Percentiles rank a stretch among this genome's conserved stretches.
These are phyloP conservation scores for Orestias chungarensis DNA, from an alignment of 2,797 vertebrate species.

Conservation along the genomic window DNA sequence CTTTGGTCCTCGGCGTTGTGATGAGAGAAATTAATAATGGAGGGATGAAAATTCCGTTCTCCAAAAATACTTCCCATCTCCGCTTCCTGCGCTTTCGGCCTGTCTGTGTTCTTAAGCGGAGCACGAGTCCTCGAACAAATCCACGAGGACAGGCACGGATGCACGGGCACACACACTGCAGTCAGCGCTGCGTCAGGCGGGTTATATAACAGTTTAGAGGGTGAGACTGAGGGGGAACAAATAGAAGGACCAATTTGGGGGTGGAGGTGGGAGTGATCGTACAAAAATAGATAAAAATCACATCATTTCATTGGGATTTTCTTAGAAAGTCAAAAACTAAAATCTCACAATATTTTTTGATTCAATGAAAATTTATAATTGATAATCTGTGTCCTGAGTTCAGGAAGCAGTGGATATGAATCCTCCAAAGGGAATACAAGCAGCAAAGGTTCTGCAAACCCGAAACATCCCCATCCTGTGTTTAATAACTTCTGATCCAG, in stretches of 20 bases:
- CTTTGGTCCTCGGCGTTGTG: constrained; percentile 36
- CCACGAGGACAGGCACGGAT: constrained; percentile 31
- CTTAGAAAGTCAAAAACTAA: constrained; percentile 12
- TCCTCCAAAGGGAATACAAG: background rate
- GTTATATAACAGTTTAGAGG: constrained; percentile 73
- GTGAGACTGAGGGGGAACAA: constrained; percentile 34
- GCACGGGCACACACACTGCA: constrained; percentile 61
- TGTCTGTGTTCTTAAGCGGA: constrained; percentile 49
- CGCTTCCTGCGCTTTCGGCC: constrained; percentile 33
- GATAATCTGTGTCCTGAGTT: background rate
- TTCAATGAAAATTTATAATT: constrained; percentile 25
- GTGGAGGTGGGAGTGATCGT: constrained; percentile 17
- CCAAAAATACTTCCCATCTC: constrained; percentile 46
- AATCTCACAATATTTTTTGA: constrained; percentile 6
- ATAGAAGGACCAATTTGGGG: constrained; percentile 15
- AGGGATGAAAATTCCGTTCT: constrained; percentile 43
- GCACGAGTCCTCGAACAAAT: constrained; percentile 20
- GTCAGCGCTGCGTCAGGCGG: constrained; percentile 74
- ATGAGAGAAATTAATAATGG: constrained; percentile 63
- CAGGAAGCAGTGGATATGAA: background rate
- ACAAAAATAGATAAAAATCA: constrained; percentile 23
- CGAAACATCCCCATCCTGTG: constrained; percentile 52
- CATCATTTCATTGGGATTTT: constrained; percentile 41
- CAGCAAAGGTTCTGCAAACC: constrained; percentile 17
- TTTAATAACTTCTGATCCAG: constrained; percentile 63